Conservation (phyloP, 2,113 vertebrate genomes). For the Arvicanthis niloticus region DNA sequence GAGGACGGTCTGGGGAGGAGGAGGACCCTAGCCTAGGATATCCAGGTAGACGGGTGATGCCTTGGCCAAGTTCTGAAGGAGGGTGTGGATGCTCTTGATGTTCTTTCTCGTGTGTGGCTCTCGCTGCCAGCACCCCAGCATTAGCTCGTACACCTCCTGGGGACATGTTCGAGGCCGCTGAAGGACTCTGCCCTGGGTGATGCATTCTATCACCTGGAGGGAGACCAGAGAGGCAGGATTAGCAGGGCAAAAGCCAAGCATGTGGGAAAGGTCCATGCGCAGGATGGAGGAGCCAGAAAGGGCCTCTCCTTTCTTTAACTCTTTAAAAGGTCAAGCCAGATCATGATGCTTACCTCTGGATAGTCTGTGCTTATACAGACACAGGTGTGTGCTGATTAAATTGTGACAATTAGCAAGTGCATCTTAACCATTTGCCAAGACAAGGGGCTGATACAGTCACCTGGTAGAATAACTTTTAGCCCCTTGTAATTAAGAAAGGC, state of each 20-base stretch:
- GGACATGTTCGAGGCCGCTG: slow-evolving; percentile 97
- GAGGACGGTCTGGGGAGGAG: slow-evolving; percentile 68
- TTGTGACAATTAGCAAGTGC: neutral
- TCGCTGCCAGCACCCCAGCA: slow-evolving; percentile 99
- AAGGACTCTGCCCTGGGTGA: slow-evolving; percentile 98
- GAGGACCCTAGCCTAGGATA: slow-evolving; percentile 94
- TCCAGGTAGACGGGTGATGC: slow-evolving; percentile 99
- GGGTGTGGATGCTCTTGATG: slow-evolving; percentile 97
- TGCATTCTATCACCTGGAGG: slow-evolving; percentile 97
- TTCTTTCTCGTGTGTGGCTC: slow-evolving; percentile 99
- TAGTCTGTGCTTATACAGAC: neutral
- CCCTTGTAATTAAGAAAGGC: too few species aligned
- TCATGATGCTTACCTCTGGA: too few species aligned
- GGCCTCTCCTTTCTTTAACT: neutral
- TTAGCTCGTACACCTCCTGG: slow-evolving; percentile 99
- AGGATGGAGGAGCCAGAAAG: neutral
- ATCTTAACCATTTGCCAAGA: neutral
- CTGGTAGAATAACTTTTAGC: too few species aligned
- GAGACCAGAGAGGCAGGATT: slow-evolving; percentile 68
- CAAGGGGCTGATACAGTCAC: too few species aligned
- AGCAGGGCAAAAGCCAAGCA: neutral
- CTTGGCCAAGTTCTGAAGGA: slow-evolving; percentile 98
- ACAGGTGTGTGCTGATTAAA: neutral
- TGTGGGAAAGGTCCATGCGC: neutral
- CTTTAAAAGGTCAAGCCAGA: neutral